These are phyloP conservation scores for Hyperoplus immaculatus DNA, from an alignment of 2,797 vertebrate genomes.

Conservation along the genomic window DNA sequence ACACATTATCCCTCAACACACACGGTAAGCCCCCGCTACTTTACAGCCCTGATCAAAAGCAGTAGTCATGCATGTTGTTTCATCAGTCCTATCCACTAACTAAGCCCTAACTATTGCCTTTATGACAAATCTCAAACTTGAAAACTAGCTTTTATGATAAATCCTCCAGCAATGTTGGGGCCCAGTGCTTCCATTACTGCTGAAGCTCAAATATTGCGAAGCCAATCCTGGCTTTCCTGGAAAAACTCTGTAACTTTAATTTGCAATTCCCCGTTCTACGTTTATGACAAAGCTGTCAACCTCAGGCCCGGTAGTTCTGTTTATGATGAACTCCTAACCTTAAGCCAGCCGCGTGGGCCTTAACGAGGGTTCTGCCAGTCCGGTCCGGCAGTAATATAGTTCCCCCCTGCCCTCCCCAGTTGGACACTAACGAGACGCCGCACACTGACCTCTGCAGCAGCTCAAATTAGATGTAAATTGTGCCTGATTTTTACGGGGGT, in stretches of 20 bases:
- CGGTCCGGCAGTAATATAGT: slow-evolving; percentile 60
- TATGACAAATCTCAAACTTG: slow-evolving; percentile 68
- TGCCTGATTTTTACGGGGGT: slow-evolving; percentile 85
- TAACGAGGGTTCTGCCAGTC: slow-evolving; percentile 67
- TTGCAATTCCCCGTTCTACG: background rate
- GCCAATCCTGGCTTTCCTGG: slow-evolving; percentile 47
- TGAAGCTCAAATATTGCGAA: slow-evolving; percentile 24
- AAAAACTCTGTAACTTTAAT: slow-evolving; percentile 44
- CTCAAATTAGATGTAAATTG: slow-evolving; percentile 88
- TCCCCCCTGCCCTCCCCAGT: slow-evolving; percentile 50
- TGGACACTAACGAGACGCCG: slow-evolving; percentile 81
- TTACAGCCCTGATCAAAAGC: slow-evolving; percentile 81
- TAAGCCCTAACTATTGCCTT: slow-evolving; percentile 67
- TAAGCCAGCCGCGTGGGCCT: slow-evolving; percentile 47
- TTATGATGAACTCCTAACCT: slow-evolving; percentile 72
- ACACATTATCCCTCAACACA: slow-evolving; percentile 83
- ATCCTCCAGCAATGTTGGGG: slow-evolving; percentile 33
- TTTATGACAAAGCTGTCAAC: slow-evolving; percentile 44
- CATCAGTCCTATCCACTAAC: slow-evolving; percentile 69
- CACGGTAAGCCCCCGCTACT: slow-evolving; percentile 77
- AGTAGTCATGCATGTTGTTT: slow-evolving; percentile 71
- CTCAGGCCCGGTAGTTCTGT: slow-evolving; percentile 43
- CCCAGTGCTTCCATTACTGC: slow-evolving; percentile 41
- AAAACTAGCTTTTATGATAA: slow-evolving; percentile 68
- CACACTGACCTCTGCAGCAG: slow-evolving; percentile 79